Conservation (phyloP, 2,797 vertebrate genomes). For the Notoglanidium macrostoma region DNA sequence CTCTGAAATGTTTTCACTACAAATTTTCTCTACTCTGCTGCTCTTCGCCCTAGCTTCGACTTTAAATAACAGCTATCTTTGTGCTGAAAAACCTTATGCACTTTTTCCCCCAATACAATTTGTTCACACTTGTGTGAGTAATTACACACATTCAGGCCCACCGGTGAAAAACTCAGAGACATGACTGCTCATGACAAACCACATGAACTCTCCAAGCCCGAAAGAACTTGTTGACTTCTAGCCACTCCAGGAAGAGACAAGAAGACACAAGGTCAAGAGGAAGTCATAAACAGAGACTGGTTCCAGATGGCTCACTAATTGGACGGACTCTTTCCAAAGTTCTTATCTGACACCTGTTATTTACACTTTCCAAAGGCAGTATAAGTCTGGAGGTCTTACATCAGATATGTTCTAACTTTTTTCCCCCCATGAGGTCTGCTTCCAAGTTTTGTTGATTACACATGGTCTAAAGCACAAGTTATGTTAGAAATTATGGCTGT, state of each 20-base stretch:
- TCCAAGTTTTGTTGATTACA: neutral
- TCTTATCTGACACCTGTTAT: conserved; percentile 33
- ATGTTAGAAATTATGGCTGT: neutral
- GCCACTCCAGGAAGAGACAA: conserved; percentile 1
- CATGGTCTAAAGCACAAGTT: too few relatives aligned
- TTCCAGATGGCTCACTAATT: conserved; percentile 35
- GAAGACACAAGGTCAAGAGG: conserved; percentile 17
- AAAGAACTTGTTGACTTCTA: conserved; percentile 23
- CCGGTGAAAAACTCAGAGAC: neutral
- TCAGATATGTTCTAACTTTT: neutral
- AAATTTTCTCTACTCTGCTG: neutral
- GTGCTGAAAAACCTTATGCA: neutral
- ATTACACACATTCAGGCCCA: neutral
- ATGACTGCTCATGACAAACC: neutral
- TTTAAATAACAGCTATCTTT: neutral
- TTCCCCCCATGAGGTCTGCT: neutral
- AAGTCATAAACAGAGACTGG: conserved; percentile 13
- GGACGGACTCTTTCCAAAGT: neutral
- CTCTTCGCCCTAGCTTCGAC: neutral
- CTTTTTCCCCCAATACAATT: neutral
- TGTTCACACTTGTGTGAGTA: neutral
- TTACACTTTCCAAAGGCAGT: neutral
- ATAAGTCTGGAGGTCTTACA: neutral
- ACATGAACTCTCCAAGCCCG: neutral
- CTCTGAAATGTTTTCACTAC: neutral